Conservation (phyloP, 1,140 invertebrate genomes). For the Cheumatopsyche charites region DNA sequence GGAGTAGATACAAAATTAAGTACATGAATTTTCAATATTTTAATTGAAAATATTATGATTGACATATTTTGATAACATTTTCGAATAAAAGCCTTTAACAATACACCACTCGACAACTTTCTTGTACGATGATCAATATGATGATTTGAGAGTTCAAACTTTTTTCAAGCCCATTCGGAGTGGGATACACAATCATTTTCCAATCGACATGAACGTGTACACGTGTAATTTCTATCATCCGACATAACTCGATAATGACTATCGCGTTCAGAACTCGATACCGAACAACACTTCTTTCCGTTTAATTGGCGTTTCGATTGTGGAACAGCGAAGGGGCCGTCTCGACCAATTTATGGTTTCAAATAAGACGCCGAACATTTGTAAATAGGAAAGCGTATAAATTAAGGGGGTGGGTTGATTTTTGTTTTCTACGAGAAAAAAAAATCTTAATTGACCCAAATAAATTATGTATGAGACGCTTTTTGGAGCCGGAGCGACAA, state of each 20-base stretch:
- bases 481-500: background rate
- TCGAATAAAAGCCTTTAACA: too few relatives aligned
- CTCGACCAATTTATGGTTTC: constrained; percentile 39
- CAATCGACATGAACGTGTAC: too few relatives aligned
- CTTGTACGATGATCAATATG: too few relatives aligned
- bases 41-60: too few relatives aligned
- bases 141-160: too few relatives aligned
- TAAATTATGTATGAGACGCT: constrained; percentile 41
- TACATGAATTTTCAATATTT: too few relatives aligned
- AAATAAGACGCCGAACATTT: constrained; percentile 44
- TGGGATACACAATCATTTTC: too few relatives aligned
- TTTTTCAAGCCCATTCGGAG: too few relatives aligned
- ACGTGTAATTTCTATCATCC: background rate
- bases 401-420: constrained; percentile 22
- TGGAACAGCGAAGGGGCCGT: constrained; percentile 36
- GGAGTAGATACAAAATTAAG: too few relatives aligned
- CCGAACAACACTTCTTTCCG: constrained; percentile 13
- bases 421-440: constrained; percentile 29
- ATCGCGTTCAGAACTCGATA: constrained; percentile 19
- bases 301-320: constrained; percentile 34
- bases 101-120: too few relatives aligned
- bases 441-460: constrained; percentile 45
- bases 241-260: constrained; percentile 13
- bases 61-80: too few relatives aligned
- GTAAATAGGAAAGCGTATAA: constrained; percentile 44